phyloP scores from a whole-genome alignment of 2,888 invertebrate species.

The Nomada fabriciana region DNA sequence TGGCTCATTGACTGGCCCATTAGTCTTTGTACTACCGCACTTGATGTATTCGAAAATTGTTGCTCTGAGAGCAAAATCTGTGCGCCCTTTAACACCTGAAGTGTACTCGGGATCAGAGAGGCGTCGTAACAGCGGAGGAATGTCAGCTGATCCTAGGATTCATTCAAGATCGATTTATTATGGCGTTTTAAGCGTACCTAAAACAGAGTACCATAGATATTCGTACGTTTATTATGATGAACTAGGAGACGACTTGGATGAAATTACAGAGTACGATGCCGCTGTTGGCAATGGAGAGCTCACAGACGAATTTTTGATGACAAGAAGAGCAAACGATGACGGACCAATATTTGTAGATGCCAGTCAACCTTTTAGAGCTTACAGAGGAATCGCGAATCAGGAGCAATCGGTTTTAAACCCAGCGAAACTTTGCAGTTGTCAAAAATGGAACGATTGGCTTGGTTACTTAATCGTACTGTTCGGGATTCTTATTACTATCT shows the following conservation, averaged over 20 bases:
- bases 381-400: constrained; percentile 13
- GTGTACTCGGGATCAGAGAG: constrained; percentile 71
- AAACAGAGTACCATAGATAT: constrained; percentile 67
- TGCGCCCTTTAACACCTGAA: constrained; percentile 58
- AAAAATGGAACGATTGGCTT: constrained; percentile 84
- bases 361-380: constrained; percentile 52
- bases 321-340: constrained; percentile 21
- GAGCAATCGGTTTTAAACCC: not conserved
- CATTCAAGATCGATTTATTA: constrained; percentile 78
- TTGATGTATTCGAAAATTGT: constrained; percentile 91
- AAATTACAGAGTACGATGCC: constrained; percentile 49
- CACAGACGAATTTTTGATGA: constrained; percentile 44
- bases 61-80: constrained; percentile 81
- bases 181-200: constrained; percentile 54
- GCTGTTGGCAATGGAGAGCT: not conserved
- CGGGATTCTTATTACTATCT: constrained; percentile 88
- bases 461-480: constrained; percentile 87
- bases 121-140: constrained; percentile 50
- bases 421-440: constrained; percentile 19
- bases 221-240: constrained; percentile 79
- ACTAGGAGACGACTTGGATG: constrained; percentile 65
- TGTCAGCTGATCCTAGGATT: constrained; percentile 69
- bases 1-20: constrained; percentile 92
- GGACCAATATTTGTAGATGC: constrained; percentile 72
- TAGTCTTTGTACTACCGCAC: constrained; percentile 94